Evolutionary conservation across 2,113 vertebrate genomes (phyloP), one percentile per base, ranked within the genome.

Genomic region (Corythornis cristatus): DNA sequence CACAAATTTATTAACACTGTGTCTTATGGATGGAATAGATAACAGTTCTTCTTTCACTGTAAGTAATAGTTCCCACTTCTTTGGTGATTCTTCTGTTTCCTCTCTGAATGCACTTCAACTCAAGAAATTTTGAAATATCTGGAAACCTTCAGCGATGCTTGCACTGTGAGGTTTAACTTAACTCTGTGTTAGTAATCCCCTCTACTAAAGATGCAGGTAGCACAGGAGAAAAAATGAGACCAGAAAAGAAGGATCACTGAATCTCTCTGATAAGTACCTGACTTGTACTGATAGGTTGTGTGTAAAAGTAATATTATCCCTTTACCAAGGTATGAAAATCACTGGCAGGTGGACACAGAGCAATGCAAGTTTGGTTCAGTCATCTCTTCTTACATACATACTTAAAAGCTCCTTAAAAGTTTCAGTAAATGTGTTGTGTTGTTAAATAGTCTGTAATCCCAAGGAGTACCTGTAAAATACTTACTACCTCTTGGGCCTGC

Each of bases 311-410:
- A 9, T 29, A 50, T 46, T 22, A 58, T 22, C 17, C 6, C 21
- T 70, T 82, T 57, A 23, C 17, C 4, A 26, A 73, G 25, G 18
- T 78, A 37, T 33, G 45, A n/a, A 62, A 75, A 20, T 79, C 29
- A 53, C 19, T 33, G 33, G 8, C 37, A 70, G 45, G 22, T 48
- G 50, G 62, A 68, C 6, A 54, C 43, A 73, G 16, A 51, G 54
- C 42, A 21, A 18, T 42, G 29, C 0, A 0, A 68, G n/a, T 48
- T 35, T 4, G 1, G 11, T 54, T 87, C 67, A 64, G 45, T 46
- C n/a, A 25, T 35, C 3, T 53, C 7, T 33, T 67, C 23, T 68
- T 68, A 40, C 17, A 46, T 20, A 31, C 1, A 0, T 21, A 21
- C 37, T 89, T 31, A 50, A 54, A 77, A 86, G 31, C 26, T 72